These are phyloP conservation scores for Protomyctophum bolini DNA, from an alignment of 2,113 vertebrate genomes.

Conservation along the genomic window DNA sequence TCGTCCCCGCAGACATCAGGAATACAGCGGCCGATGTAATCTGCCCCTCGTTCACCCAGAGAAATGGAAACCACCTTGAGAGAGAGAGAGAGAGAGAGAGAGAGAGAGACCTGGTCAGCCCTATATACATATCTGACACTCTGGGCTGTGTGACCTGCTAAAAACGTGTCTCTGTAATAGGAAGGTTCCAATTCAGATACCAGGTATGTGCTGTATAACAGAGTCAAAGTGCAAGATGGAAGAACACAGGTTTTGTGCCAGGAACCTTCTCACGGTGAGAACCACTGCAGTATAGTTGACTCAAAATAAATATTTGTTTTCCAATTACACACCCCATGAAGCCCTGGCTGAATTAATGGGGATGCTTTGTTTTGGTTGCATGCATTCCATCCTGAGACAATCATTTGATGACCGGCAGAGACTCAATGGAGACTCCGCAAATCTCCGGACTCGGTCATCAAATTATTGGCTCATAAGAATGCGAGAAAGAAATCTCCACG, in stretches of 20 bases:
- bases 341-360: no score
- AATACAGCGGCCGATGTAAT: constrained; percentile 61
- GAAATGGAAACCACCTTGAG: constrained; percentile 62
- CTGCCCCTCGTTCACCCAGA: constrained; percentile 65
- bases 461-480: no score
- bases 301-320: constrained; percentile 17
- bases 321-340: no score
- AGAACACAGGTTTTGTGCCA: background rate
- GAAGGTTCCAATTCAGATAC: background rate
- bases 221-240: constrained; percentile 7
- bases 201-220: background rate
- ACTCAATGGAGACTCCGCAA: no score
- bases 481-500: no score
- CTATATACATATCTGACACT: constrained; percentile 56
- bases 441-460: no score
- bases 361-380: no score
- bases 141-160: constrained; percentile 23
- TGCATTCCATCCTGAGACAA: no score
- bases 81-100: constrained; percentile 10
- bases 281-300: constrained; percentile 31
- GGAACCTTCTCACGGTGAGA: no score
- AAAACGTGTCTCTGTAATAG: constrained; percentile 14
- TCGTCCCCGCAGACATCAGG: constrained; percentile 56
- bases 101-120: constrained; percentile 32
- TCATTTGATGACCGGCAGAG: no score